Base-by-base conservation (phyloP, 2,797 vertebrate species). In the Myotis findleyi region DNA sequence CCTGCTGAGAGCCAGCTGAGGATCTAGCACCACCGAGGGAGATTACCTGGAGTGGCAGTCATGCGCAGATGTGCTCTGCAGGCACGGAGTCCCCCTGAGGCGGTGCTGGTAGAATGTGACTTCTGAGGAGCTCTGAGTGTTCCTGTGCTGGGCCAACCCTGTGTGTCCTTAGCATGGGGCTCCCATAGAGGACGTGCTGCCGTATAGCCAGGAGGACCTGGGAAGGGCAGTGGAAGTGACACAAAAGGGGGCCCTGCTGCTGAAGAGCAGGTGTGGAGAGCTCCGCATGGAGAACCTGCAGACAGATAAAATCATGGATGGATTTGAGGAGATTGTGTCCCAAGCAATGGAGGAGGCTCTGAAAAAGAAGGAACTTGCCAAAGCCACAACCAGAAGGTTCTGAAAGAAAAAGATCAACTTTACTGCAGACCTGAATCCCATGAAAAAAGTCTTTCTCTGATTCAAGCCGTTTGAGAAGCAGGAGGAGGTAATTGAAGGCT, bases 271-370 rank as follows among this genome's bases (percentile, higher is more conserved):
- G 8, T 41, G 20, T 17, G 62, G 51, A 62, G 47, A 7, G 2
- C 36, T 41, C 25, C 18, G 47, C 4, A 13, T 55, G 20, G 53
- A 55, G 49, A 53, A 55, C 49, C 49, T 77, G 12, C 49, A 8
- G 20, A 14, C 33, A n/a, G n/a, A 25, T 53, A 55, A 36, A n/a
- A 53, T 36, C 75, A 55, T 38, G 51, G 75, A 36, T 55, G 21
- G 49, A n/a, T 55, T 36, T 77, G 49, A 77, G 51, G 33, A 55
- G 51, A 36, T 14, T 7, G 12, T 53, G 51, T 36, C 75, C 12
- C 12, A 55, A 77, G n/a, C n/a, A 25, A 77, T 38, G 75, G 99
- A 98, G 91, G 98, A 99, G 76, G 98, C 98, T 57, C 97, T 99
- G 97, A 98, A 98, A 71, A 99, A 99, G 30, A 73, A 72, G 18